Percentiles rank a stretch among this genome's conserved stretches.
Conservation (phyloP, 2,113 vertebrate species). For the Myanophis thanlyinensis region DNA sequence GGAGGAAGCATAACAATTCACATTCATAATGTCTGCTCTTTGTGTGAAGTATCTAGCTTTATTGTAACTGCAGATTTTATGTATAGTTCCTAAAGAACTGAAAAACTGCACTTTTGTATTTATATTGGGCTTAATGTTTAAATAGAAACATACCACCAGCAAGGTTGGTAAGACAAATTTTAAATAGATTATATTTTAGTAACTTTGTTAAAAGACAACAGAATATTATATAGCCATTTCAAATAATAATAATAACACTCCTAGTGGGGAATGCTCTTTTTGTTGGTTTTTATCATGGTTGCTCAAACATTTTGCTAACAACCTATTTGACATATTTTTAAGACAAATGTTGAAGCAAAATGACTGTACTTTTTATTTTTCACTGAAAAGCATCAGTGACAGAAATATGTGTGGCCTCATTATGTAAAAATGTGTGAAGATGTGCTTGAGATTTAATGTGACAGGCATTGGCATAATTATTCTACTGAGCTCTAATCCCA, state of each 20-base stretch:
- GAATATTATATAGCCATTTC: not conserved
- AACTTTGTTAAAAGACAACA: not conserved
- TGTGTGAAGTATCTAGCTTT: not conserved
- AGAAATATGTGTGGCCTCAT: not conserved
- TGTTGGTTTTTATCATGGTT: not conserved
- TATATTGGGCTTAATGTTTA: not conserved
- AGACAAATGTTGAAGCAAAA: not conserved
- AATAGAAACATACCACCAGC: not conserved
- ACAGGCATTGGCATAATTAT: not conserved
- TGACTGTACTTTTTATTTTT: not conserved
- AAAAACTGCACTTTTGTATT: not conserved
- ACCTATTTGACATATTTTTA: not conserved
- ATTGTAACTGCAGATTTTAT: not conserved
- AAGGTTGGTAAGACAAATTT: not conserved
- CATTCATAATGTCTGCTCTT: not conserved
- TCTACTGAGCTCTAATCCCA: not conserved
- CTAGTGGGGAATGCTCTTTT: not conserved
- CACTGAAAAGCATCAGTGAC: not conserved
- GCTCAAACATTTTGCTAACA: constrained; percentile 14
- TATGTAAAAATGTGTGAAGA: constrained; percentile 3
- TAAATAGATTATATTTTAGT: not conserved
- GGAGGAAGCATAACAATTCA: not conserved
- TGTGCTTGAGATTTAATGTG: not conserved
- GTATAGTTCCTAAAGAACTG: not conserved
- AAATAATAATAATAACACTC: not conserved